These are phyloP conservation scores for Danaus chrysippus DNA, from an alignment of 2,888 invertebrate species.

Conservation along the genomic window DNA sequence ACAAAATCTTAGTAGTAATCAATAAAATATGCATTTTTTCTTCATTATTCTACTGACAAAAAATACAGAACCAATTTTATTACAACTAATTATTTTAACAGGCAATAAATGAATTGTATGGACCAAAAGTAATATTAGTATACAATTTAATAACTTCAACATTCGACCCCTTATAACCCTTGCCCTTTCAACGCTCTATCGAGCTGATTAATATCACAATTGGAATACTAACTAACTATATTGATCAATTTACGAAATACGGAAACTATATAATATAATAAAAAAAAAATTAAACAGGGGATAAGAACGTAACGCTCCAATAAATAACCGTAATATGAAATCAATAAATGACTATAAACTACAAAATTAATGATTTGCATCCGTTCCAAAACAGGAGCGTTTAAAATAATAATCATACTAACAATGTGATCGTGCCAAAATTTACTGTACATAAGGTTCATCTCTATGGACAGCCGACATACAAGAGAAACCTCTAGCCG, in stretches of 20 bases:
- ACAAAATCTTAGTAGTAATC: too few relatives aligned
- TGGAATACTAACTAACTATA: background rate
- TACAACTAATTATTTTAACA: too few relatives aligned
- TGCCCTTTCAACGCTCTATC: conserved; percentile 20
- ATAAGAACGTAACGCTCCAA: background rate
- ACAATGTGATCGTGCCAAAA: too few relatives aligned
- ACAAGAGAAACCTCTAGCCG: conserved; percentile 41
- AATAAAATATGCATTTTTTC: too few relatives aligned
- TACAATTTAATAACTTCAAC: conserved; percentile 4
- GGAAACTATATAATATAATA: background rate
- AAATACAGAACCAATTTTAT: too few relatives aligned
- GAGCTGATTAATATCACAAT: conserved; percentile 14
- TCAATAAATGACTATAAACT: background rate
- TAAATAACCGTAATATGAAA: background rate
- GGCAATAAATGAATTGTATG: too few relatives aligned
- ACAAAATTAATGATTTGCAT: conserved; percentile 3
- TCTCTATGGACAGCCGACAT: conserved; percentile 18
- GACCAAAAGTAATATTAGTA: background rate
- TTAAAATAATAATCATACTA: background rate
- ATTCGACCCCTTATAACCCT: conserved; percentile 20
- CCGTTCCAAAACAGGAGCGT: conserved; percentile 8
- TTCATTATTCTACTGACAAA: too few relatives aligned
- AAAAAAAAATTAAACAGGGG: background rate
- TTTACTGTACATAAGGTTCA: conserved; percentile 25
- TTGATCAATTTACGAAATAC: too few relatives aligned